Evolutionary conservation across 1,140 invertebrate species (phyloP), one percentile per base, ranked within the genome.

Genomic region (Neodiprion fabricii): DNA sequence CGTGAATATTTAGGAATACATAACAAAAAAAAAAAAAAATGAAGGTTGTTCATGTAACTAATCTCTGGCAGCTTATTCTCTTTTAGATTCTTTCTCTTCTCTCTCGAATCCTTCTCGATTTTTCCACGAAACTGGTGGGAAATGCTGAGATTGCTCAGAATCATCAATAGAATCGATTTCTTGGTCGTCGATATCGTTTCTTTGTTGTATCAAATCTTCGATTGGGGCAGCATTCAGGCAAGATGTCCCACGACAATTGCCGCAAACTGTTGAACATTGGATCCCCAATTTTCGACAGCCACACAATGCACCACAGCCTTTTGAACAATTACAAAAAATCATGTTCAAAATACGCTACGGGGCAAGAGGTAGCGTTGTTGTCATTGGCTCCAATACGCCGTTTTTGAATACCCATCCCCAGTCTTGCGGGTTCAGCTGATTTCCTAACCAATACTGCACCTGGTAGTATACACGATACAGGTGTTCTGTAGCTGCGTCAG

Each of bases 371-470:
- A 79, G 75, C 72, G 80, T 69, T 49, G 78, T 84, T 74, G 48
- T 75, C 23, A 82, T 82, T 72, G 87, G 85, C 74, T 84, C 75
- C 76, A 87, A 72, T 48, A 84, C 76, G 75, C 78, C 74, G 76
- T 84, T 79, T 78, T 74, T 75, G 69, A 81, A 61, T 74, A 73
- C 78, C 85, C 82, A 87, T 61, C 81, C 82, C 83, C 84, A 88
- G 76, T 80, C 78, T 78, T 84, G 76, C 67, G 86, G 85, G 77
- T 84, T 75, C 74, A 87, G 79, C 70, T 86, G 72, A 66, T 76
- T 74, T 47, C 77, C 71, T 21, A 75, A 67, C 74, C 75, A 76
- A 21, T 48, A 40, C 66, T 76, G 72, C 1, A 78, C 69, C 69
- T 78, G 77, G 12, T 72, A 73, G 71, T 74, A 78, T 12, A 73